A percentile compares a stretch with the other conserved stretches of the same genome.
Conservation (phyloP, 2,113 vertebrate species). For the Eonycteris spelaea region DNA sequence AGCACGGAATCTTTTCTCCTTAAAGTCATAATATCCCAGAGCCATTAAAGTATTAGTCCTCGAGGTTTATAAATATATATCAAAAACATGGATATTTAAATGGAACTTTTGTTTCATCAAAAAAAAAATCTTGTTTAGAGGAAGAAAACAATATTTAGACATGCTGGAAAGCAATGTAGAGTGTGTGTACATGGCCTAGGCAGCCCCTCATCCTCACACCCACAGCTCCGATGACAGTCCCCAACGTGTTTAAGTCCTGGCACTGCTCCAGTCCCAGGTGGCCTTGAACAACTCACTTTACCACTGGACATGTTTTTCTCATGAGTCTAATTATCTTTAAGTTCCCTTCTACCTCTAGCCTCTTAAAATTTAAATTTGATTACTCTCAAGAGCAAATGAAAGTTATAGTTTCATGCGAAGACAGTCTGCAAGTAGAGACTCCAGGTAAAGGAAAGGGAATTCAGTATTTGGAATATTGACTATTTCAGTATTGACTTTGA, state of each 20-base stretch:
- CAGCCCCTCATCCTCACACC: neutral
- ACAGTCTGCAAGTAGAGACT: neutral
- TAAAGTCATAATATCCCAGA: neutral
- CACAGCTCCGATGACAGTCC: neutral
- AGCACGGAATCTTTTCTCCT: neutral
- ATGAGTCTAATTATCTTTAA: neutral
- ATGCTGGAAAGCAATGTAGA: neutral
- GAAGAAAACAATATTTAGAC: neutral
- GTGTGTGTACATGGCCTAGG: fast-evolving
- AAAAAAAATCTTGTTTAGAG: neutral
- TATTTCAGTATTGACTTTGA: neutral
- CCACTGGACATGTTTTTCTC: neutral
- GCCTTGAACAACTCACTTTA: neutral
- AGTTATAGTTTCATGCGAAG: neutral
- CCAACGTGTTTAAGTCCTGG: neutral
- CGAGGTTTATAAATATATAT: neutral
- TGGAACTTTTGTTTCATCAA: neutral
- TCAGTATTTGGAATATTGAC: neutral
- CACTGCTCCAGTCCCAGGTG: neutral
- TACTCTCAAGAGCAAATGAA: neutral
- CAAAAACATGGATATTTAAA: neutral
- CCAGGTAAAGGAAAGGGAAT: neutral
- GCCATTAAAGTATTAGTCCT: neutral
- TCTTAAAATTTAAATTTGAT: constrained; percentile 4
- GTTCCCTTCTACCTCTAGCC: neutral